These are phyloP conservation scores for Aptenodytes forsteri DNA, from an alignment of 2,113 vertebrate species.

Conservation along the genomic window DNA sequence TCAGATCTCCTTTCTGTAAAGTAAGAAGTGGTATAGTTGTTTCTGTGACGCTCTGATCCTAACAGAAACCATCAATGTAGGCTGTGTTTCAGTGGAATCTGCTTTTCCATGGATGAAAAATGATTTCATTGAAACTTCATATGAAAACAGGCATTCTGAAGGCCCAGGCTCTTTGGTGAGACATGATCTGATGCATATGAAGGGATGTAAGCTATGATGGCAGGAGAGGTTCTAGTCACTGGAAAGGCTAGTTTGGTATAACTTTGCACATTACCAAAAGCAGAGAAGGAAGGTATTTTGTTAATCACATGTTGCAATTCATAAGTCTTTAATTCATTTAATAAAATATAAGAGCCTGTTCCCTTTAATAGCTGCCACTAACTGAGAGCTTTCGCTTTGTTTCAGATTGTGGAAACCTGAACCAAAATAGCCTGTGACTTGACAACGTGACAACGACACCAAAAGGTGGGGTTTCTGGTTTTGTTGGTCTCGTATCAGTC, in stretches of 20 bases:
- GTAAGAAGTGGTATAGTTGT: not conserved
- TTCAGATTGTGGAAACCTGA: slow-evolving; percentile 65
- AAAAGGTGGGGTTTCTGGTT: slow-evolving; percentile 62
- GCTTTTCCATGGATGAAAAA: not conserved
- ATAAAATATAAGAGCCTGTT: not conserved
- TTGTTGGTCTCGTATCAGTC: not conserved
- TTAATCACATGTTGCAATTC: not conserved
- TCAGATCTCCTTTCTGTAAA: not conserved
- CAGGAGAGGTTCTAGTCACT: not conserved
- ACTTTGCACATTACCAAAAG: not conserved
- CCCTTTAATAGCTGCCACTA: not conserved
- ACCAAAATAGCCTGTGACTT: slow-evolving; percentile 11
- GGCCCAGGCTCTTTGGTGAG: rapidly evolving
- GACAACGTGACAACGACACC: not conserved
- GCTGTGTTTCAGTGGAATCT: not conserved
- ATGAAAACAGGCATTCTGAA: not conserved
- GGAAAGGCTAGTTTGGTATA: not conserved
- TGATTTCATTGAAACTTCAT: not conserved
- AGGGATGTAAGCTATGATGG: not conserved
- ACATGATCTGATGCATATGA: not conserved
- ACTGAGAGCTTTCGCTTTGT: slow-evolving; percentile 29
- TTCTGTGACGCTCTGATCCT: not conserved
- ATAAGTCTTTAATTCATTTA: not conserved
- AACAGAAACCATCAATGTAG: not conserved
- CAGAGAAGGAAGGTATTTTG: not conserved